Conservation (phyloP, 2,888 invertebrate genomes). For the Cryptocephalus moraei region DNA sequence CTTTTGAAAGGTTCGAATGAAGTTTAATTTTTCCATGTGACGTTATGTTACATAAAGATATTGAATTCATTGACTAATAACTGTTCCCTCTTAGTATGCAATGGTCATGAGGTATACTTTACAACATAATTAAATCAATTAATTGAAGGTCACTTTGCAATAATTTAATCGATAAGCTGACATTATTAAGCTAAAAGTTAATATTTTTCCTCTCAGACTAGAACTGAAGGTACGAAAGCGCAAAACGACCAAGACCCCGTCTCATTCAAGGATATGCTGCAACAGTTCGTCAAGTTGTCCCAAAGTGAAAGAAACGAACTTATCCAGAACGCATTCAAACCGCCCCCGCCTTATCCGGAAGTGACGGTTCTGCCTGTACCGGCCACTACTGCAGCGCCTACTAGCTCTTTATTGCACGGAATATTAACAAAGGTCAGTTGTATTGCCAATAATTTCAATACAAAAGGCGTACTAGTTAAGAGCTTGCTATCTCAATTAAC, state of each 20-base stretch:
- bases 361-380: slow-evolving; percentile 67
- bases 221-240: slow-evolving; percentile 37
- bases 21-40: too few relatives aligned
- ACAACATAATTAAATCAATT: too few relatives aligned
- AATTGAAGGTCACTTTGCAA: too few relatives aligned
- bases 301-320: slow-evolving; percentile 40
- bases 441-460: too few relatives aligned
- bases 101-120: too few relatives aligned
- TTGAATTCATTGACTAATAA: too few relatives aligned
- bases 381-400: slow-evolving; percentile 35
- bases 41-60: too few relatives aligned
- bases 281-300: slow-evolving; percentile 59
- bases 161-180: too few relatives aligned
- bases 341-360: slow-evolving; percentile 65
- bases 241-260: slow-evolving; percentile 38
- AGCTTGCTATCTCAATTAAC: too few relatives aligned
- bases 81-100: too few relatives aligned
- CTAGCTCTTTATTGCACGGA: slow-evolving; percentile 62
- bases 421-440: slow-evolving; percentile 57
- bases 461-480: too few relatives aligned
- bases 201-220: slow-evolving; percentile 18
- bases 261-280: slow-evolving; percentile 63
- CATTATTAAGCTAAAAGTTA: slow-evolving; percentile 1
- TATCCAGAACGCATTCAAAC: slow-evolving; percentile 35
- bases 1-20: too few relatives aligned